Conservation (phyloP, 2,113 vertebrate genomes). For the Dromiciops gliroides region DNA sequence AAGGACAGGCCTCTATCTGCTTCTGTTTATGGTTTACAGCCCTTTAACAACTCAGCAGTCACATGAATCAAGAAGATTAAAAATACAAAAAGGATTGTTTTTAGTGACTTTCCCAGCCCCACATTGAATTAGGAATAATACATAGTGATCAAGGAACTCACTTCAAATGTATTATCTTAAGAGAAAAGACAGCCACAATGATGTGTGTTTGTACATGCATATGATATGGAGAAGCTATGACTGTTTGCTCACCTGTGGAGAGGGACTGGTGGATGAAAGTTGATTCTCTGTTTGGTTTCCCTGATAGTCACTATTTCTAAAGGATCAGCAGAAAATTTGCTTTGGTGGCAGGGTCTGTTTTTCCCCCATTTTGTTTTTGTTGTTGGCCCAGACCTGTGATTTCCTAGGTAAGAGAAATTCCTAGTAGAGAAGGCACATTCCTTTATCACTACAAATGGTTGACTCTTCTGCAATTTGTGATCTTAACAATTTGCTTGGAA, state of each 20-base stretch:
- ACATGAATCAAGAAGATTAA: slow-evolving; percentile 34
- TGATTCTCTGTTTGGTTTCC: neutral
- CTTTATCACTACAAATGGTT: neutral
- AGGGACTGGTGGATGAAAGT: neutral
- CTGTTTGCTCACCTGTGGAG: neutral
- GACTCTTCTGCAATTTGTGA: neutral
- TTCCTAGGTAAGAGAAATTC: neutral
- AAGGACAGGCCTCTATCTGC: neutral
- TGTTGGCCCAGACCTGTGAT: neutral
- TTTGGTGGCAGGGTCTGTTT: neutral
- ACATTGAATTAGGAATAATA: slow-evolving; percentile 1
- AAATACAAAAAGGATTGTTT: slow-evolving; percentile 16
- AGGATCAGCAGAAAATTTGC: neutral
- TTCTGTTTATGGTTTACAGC: neutral
- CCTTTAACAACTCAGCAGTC: slow-evolving; percentile 1
- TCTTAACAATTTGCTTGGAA: neutral
- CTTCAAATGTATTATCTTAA: slow-evolving; percentile 31
- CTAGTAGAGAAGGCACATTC: neutral
- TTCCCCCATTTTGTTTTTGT: neutral
- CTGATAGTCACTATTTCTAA: neutral
- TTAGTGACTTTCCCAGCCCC: neutral
- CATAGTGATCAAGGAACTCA: neutral
- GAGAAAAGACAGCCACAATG: slow-evolving; percentile 14
- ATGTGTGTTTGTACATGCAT: neutral
- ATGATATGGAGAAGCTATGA: neutral